Base-by-base conservation (phyloP, 2,797 vertebrate genomes). In the Darevskia mixta region DNA sequence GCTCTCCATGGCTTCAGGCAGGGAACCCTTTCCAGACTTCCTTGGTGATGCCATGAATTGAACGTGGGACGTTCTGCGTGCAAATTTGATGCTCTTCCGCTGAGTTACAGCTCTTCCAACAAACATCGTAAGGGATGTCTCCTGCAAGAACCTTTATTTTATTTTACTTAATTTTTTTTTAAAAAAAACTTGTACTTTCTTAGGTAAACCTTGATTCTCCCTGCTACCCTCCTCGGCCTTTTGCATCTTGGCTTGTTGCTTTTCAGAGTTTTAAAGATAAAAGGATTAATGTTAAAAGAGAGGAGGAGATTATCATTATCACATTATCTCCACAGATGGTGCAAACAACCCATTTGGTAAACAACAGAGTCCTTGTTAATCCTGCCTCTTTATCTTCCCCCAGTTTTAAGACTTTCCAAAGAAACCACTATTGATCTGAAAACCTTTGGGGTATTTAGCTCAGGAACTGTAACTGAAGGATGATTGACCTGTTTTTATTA, bases 351-450 rank as follows among this genome's bases (percentile, higher is more conserved):
- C 82, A 29, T 90, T 89, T 86, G 76, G 77, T 86, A 90, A 72
- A 92, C 90, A 69, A 77, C 87, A 66, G 3, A 85, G 69, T 67
- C 82, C 25, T 27, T 23, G 18, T 45, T 85, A 76, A 88, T 77
- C 29, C 89, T 89, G 55, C 90, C 61, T 88, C 10, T 10, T 94
- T 89, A 32, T 90, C 69, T 89, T 94, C 77, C 90, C 29, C 79
- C 86, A 41, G 41, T 88, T 2, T 0, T 25, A 80, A 83, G 29
- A 90, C 67, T 72, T 89, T 93, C 79, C 25, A 89, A 83, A 94
- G 90, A 90, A 94, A 90, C 83, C 35, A 35, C 38, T 92, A 92
- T 86, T 86, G 92, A 87, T 89, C 89, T 88, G 64, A 72, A 18
- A 38, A 13, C 82, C 82, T 87, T 55, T 93, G 88, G 76, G 82